Conservation (phyloP, 2,113 vertebrate genomes). For the Dendropsophus ebraccatus region DNA sequence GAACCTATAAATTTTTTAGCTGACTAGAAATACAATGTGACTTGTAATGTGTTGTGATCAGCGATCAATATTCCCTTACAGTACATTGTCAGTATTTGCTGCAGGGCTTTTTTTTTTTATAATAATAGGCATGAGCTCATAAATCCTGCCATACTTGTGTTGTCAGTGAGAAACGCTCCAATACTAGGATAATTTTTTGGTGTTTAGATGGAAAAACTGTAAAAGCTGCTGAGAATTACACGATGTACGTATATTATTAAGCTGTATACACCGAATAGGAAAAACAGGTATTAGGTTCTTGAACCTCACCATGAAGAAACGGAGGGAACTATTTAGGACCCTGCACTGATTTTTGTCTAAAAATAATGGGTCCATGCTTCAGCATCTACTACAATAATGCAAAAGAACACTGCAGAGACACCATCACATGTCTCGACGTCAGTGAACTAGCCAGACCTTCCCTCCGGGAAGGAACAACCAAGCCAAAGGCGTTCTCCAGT, state of each 20-base stretch:
- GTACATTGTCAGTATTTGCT: slow-evolving; percentile 1
- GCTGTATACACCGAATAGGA: neutral
- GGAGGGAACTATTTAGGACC: no score
- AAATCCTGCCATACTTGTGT: neutral
- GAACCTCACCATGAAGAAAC: neutral
- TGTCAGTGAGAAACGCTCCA: neutral
- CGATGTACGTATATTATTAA: neutral
- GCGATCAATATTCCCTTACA: slow-evolving; percentile 20
- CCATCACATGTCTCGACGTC: no score
- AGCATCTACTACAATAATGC: no score
- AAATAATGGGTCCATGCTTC: no score
- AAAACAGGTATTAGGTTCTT: neutral
- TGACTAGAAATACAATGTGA: slow-evolving; percentile 3
- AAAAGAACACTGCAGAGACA: no score
- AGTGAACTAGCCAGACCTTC: no score
- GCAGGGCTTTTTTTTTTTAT: neutral
- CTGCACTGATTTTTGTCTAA: no score
- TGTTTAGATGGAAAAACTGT: neutral
- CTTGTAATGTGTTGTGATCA: slow-evolving; percentile 10
- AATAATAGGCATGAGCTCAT: neutral
- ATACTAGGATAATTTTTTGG: neutral
- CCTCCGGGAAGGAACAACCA: no score
- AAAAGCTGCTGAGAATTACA: neutral
- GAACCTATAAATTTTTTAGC: slow-evolving; percentile 25
- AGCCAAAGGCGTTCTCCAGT: no score